Conservation (phyloP, 2,797 vertebrate species). For the Aulostomus chinensis region DNA sequence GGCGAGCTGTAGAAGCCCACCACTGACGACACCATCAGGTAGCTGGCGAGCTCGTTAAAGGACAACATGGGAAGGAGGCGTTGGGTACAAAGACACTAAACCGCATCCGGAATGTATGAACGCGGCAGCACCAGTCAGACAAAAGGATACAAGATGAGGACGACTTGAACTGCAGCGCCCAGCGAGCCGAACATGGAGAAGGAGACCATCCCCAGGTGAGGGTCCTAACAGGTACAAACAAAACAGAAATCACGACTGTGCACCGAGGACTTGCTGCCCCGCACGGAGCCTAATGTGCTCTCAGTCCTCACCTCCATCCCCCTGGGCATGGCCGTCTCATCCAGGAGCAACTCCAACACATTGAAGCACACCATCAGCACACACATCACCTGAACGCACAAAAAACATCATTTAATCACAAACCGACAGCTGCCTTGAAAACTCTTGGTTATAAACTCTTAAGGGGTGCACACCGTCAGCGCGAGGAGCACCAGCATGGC, state of each 20-base stretch:
- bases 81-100: background rate
- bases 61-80: constrained; percentile 17
- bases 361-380: constrained; percentile 95
- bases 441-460: background rate
- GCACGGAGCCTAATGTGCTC: background rate
- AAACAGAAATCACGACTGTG: background rate
- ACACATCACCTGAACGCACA: constrained; percentile 85
- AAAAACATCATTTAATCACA: background rate
- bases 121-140: constrained; percentile 8
- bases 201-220: constrained; percentile 90
- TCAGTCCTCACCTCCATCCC: constrained; percentile 87
- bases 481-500: constrained; percentile 91
- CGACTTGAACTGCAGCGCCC: constrained; percentile 92
- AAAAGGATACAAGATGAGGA: constrained; percentile 98
- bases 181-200: constrained; percentile 95
- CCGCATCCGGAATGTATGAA: background rate
- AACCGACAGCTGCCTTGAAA: background rate
- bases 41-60: constrained; percentile 77
- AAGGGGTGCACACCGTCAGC: constrained; percentile 82
- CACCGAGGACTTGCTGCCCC: background rate
- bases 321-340: constrained; percentile 93
- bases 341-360: constrained; percentile 92
- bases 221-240: constrained; percentile 77
- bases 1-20: constrained; percentile 97
- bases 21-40: constrained; percentile 94